Evolutionary conservation across 2,113 vertebrate genomes (phyloP).

Genomic region (Cacatua alba): DNA sequence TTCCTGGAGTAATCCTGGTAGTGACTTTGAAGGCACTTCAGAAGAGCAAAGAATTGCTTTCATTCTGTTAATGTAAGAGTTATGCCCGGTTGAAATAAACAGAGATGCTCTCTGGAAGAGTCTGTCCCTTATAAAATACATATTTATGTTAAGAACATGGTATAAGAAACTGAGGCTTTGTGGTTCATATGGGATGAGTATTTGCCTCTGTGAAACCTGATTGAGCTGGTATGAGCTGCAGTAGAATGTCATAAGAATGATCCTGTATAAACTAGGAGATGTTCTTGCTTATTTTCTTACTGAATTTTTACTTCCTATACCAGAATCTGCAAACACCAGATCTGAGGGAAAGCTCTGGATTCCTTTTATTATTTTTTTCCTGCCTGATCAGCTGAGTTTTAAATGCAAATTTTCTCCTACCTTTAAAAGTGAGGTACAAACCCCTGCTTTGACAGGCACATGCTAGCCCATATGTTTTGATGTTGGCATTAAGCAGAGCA

Average conservation of each 20-base stretch:
- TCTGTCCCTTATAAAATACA: neutral
- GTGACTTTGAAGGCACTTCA: neutral
- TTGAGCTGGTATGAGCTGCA: neutral
- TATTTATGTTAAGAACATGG: neutral
- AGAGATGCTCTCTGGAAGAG: neutral
- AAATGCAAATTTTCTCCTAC: neutral
- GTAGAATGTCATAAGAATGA: neutral
- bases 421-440: neutral
- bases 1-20: neutral
- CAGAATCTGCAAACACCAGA: neutral
- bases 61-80: neutral
- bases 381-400: neutral
- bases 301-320: neutral
- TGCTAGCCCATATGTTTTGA: neutral
- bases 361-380: neutral
- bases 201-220: neutral
- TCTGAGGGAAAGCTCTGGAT: neutral
- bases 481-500: neutral
- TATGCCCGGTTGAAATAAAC: neutral
- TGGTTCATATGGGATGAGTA: neutral
- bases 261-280: neutral
- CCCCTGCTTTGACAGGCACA: neutral
- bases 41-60: neutral
- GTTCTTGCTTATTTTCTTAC: neutral
- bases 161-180: neutral